Percentiles rank a stretch among this genome's conserved stretches.
phyloP scores from a whole-genome alignment of 2,888 invertebrate species.

The Ornithoptera priamus region DNA sequence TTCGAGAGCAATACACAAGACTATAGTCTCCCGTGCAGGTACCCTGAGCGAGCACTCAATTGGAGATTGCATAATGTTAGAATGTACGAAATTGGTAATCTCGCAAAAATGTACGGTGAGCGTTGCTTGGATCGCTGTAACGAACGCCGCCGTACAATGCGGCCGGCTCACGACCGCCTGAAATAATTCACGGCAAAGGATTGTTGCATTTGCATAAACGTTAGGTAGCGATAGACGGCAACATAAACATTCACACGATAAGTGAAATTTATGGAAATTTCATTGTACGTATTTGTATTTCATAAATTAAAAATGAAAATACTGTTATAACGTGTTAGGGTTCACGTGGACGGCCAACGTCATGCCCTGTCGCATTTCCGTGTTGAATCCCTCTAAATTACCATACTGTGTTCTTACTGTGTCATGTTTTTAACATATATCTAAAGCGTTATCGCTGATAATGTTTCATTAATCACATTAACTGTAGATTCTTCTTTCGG shows the following conservation, averaged over 20 bases:
- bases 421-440: slow-evolving; percentile 9
- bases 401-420: slow-evolving; percentile 32
- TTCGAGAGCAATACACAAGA: slow-evolving; percentile 34
- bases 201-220: slow-evolving; percentile 70
- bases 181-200: slow-evolving; percentile 71
- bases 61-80: slow-evolving; percentile 34
- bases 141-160: slow-evolving; percentile 61
- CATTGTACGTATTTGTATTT: slow-evolving; percentile 54
- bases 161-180: slow-evolving; percentile 59
- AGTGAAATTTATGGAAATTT: slow-evolving; percentile 68
- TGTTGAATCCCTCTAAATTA: slow-evolving; percentile 36
- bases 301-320: slow-evolving; percentile 46
- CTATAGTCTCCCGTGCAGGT: slow-evolving; percentile 22
- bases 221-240: slow-evolving; percentile 57
- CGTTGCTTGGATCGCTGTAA: slow-evolving; percentile 61
- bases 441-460: not conserved
- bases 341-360: slow-evolving; percentile 35
- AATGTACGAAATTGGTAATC: slow-evolving; percentile 51
- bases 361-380: slow-evolving; percentile 33
- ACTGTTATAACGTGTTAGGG: slow-evolving; percentile 37
- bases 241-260: slow-evolving; percentile 74
- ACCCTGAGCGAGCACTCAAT: slow-evolving; percentile 34
- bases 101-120: slow-evolving; percentile 54
- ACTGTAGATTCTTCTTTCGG: no score
- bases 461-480: not conserved